Evolutionary conservation across 1,140 invertebrate genomes (phyloP).

Genomic region (Metaphire vulgaris): DNA sequence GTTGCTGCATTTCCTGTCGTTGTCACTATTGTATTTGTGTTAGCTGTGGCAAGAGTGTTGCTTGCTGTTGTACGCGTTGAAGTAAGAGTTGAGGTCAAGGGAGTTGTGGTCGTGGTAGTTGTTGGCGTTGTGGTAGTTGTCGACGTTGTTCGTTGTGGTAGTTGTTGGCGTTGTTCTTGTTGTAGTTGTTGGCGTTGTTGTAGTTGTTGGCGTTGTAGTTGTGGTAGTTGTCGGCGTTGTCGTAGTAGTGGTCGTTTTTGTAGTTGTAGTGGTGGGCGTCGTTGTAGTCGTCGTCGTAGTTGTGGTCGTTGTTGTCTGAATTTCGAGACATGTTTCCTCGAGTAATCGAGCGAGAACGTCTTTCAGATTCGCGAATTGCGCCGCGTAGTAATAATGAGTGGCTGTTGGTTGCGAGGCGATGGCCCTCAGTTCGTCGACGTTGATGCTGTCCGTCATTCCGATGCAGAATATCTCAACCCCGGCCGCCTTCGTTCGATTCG

Average conservation of each 20-base stretch:
- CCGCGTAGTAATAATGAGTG: background rate
- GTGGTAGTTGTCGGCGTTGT: background rate
- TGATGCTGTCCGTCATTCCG: constrained; percentile 2
- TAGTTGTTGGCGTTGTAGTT: background rate
- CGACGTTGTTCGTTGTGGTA: background rate
- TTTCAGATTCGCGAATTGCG: background rate
- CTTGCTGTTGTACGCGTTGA: background rate
- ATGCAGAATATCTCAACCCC: constrained; percentile 23
- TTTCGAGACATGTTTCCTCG: background rate
- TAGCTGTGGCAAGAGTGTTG: background rate
- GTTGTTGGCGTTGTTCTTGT: background rate
- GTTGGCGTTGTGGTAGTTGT: background rate
- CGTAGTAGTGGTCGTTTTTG: background rate
- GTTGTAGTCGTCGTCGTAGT: constrained; percentile 13
- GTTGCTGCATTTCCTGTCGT: no score
- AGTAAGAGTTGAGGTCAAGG: background rate
- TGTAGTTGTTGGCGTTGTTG: background rate
- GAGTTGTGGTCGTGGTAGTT: background rate
- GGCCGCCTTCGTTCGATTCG: constrained; percentile 1
- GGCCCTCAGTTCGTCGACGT: background rate
- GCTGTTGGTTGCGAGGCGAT: constrained; percentile 1
- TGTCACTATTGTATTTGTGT: background rate
- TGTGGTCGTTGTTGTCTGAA: background rate
- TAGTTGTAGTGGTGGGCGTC: background rate
- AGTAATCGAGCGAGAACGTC: background rate